Base-by-base conservation (phyloP, 2,113 vertebrate species). In the Mixornis gularis region DNA sequence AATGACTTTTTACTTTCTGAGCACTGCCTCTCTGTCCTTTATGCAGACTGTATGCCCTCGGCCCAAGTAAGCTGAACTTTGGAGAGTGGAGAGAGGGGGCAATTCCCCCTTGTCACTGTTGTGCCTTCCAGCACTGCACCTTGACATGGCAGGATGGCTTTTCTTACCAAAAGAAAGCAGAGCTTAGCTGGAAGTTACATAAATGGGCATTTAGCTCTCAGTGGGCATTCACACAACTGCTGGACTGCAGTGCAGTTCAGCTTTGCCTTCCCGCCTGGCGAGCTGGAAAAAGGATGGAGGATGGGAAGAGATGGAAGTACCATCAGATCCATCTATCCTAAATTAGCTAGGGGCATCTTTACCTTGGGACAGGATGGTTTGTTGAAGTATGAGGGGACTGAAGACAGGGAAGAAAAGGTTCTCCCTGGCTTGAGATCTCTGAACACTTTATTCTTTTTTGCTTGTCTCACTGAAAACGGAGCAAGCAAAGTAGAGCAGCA, bases 1-100 rank as follows among this genome's bases (percentile, higher is more conserved):
- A 87, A 94, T 85, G 76, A 56, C 83, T 76, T 90, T 90, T 85
- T 85, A 58, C 49, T 92, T 91, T 92, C 72, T 84, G 91, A 80
- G 83, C 56, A 71, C 25, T 93, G 32, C 59, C n/a, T 73, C 69
- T 87, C 56, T 40, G 81, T 85, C 79, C n/a, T 76, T 90, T 77
- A 24, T 27, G 58, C 41, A 52, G 85, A 21, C 40, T 63, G 30
- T 43, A 46, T 4, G 52, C 40, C 60, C 71, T 36, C 7, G 9
- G 41, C 58, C 65, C 27, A 14, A 22, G 72, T 70, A 58, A 38
- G 68, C 48, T 62, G 70, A 46, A n/a, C 64, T 70, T 43, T 73
- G 68, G 58, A 30, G 84, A 41, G 34, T 9, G 38, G 34, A 44
- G 63, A 69, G 44, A 27, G 26, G 26, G 46, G 58, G 63, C 51